Evolutionary conservation across 2,797 vertebrate species (phyloP), one percentile per base, ranked within the genome.

Genomic region (Microcaecilia unicolor): DNA sequence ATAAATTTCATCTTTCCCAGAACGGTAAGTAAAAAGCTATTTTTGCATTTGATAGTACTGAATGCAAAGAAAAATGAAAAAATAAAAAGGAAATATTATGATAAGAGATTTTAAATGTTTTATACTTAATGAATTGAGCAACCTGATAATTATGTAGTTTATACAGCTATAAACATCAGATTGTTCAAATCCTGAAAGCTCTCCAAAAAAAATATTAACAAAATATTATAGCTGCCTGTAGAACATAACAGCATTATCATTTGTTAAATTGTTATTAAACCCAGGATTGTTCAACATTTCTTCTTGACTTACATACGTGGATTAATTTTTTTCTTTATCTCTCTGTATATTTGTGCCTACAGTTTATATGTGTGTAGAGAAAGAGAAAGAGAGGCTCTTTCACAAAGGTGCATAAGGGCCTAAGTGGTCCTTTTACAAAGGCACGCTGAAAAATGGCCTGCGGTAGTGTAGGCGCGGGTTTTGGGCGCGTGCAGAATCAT

Each of bases 21-120:
- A 75, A 72, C 65, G 72, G 80, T 80, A 72, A 82, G 78, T 59
- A 69, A 67, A 63, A 64, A 73, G 31, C 26, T 56, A 54, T 78
- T 73, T 69, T 34, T 68, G 20, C 54, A 67, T 69, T 52, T 67
- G 44, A 69, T 64, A 55, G 41, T 37, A 32, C 13, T 29, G 18
- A 66, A 47, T 20, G 58, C 31, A 71, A 63, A 54, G 34, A 53
- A 56, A 27, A n/a, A n/a, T n/a, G 41, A 49, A 55, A 64, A 31
- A 33, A 31, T 41, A 51, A 64, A 68, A 31, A 33, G 44, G 58
- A 58, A 61, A 49, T 54, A 20, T 34, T 55, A 42, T 48, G 51
- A 43, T 29, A 58, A 64, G 61, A 54, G 26, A 45, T 37, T 57
- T 53, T 22, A 37, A 70, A 42, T 58, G 48, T 60, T 49, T 54